Percentiles rank a stretch among this genome's conserved stretches.
Evolutionary conservation across 2,888 invertebrate species (phyloP).

Genomic region (Parnassius apollo): DNA sequence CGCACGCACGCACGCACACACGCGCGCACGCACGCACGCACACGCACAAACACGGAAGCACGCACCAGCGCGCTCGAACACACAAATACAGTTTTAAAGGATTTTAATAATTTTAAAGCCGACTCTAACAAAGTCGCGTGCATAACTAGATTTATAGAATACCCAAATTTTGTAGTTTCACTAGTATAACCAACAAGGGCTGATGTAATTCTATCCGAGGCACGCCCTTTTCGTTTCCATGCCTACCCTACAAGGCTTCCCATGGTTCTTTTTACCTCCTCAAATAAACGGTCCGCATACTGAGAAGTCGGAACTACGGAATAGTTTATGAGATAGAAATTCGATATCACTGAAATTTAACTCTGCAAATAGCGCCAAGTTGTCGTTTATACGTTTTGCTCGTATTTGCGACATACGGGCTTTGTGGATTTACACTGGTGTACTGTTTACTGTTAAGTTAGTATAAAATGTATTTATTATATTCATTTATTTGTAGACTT

Average conservation of each 20-base stretch:
- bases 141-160: too few species aligned
- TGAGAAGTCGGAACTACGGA: constrained; percentile 36
- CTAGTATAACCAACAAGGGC: constrained; percentile 13
- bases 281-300: constrained; percentile 35
- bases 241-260: constrained; percentile 26
- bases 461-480: too few species aligned
- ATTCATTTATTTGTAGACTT: too few species aligned
- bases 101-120: too few species aligned
- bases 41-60: too few species aligned
- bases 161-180: constrained; percentile 19
- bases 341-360: constrained; percentile 58
- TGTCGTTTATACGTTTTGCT: constrained; percentile 43
- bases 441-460: too few species aligned
- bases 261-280: constrained; percentile 33
- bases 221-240: constrained; percentile 27
- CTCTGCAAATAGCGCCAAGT: constrained; percentile 46
- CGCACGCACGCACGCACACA: too few species aligned
- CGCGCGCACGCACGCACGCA: too few species aligned
- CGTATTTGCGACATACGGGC: constrained; percentile 13
- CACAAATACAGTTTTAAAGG: too few species aligned
- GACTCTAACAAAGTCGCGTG: too few species aligned
- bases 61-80: too few species aligned
- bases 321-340: constrained; percentile 59
- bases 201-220: constrained; percentile 26
- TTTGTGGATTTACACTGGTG: neutral